Evolutionary conservation across 1,140 invertebrate genomes (phyloP).

Genomic region (Orussus abietinus): DNA sequence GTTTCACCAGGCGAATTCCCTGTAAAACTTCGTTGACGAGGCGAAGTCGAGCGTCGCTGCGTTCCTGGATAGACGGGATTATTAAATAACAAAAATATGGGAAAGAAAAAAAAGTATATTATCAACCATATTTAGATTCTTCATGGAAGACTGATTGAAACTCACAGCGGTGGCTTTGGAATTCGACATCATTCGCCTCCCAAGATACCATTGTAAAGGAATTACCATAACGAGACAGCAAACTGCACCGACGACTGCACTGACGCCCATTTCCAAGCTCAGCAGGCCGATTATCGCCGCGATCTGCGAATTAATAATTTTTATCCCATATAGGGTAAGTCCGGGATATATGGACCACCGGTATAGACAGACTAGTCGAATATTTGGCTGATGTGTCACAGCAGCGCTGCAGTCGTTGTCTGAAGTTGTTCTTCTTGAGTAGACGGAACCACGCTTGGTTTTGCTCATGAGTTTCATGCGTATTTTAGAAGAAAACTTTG

Average conservation of each 20-base stretch:
- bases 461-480: too few relatives aligned
- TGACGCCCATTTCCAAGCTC: conserved; percentile 72
- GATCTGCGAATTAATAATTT: conserved; percentile 62
- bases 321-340: too few relatives aligned
- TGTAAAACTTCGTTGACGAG: conserved; percentile 76
- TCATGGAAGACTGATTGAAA: conserved; percentile 15
- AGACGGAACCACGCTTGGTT: too few relatives aligned
- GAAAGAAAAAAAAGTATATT: neutral
- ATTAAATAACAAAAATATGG: conserved; percentile 10
- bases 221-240: conserved; percentile 67
- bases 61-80: conserved; percentile 57
- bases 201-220: conserved; percentile 68
- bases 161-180: conserved; percentile 65
- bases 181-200: conserved; percentile 68
- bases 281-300: conserved; percentile 68
- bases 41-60: conserved; percentile 70
- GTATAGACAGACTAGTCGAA: too few relatives aligned
- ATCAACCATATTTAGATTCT: neutral
- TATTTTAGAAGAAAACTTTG: too few relatives aligned
- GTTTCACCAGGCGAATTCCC: conserved; percentile 76
- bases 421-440: too few relatives aligned
- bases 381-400: too few relatives aligned
- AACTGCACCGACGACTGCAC: conserved; percentile 72
- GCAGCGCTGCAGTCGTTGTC: too few relatives aligned
- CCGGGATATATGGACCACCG: too few relatives aligned